These are phyloP conservation scores for Catajapyx aquilonaris DNA, from an alignment of 1,140 invertebrate genomes.

Conservation along the genomic window DNA sequence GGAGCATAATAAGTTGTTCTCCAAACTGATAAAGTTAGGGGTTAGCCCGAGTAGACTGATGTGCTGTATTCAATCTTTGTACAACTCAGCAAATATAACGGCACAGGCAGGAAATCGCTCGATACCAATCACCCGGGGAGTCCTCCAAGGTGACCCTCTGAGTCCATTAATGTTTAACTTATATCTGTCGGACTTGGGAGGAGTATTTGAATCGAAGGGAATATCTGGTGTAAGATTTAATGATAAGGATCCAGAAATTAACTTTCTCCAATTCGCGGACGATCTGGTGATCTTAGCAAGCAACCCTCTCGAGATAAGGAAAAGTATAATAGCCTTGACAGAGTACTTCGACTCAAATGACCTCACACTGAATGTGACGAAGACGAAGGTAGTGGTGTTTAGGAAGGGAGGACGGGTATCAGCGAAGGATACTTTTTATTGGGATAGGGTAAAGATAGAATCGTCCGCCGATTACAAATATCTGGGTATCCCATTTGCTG, in stretches of 20 bases:
- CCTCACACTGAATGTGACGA: slow-evolving; percentile 10
- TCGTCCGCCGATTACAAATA: no score
- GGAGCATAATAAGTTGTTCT: slow-evolving; percentile 10
- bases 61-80: slow-evolving; percentile 9
- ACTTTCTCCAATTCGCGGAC: no score
- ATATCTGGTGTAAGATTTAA: slow-evolving; percentile 5
- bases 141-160: slow-evolving; percentile 12
- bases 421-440: slow-evolving; percentile 5
- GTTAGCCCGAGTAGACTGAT: slow-evolving; percentile 12
- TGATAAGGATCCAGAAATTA: no score
- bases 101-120: neutral
- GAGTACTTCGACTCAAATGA: slow-evolving; percentile 9
- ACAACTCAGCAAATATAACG: slow-evolving; percentile 9
- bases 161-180: slow-evolving; percentile 11
- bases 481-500: no score
- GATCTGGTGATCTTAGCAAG: no score
- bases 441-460: no score
- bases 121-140: slow-evolving; percentile 9
- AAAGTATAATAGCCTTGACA: slow-evolving; percentile 2
- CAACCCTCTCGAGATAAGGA: slow-evolving; percentile 3
- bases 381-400: slow-evolving; percentile 14
- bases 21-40: slow-evolving; percentile 10
- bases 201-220: slow-evolving; percentile 2
- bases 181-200: slow-evolving; percentile 11
- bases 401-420: slow-evolving; percentile 7